A percentile compares a stretch with the other conserved stretches of the same genome.
phyloP scores from a whole-genome alignment of 1,140 invertebrate genomes.

The Anadara kagoshimensis region DNA sequence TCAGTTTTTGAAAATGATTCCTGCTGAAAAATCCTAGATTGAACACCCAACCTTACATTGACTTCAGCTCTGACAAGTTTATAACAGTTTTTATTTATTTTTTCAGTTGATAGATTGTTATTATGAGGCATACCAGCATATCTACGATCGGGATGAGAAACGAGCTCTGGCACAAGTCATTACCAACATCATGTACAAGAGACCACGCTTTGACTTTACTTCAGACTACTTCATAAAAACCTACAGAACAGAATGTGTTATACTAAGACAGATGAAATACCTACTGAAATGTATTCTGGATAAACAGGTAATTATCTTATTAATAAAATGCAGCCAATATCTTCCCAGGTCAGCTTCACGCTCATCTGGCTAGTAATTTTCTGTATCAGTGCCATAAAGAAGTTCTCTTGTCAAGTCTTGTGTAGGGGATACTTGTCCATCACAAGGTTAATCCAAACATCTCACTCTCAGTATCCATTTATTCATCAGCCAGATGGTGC shows the following conservation, averaged over 20 bases:
- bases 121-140: conserved; percentile 72
- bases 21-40: no score
- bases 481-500: no score
- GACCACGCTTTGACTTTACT: conserved; percentile 68
- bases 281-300: conserved; percentile 69
- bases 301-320: conserved; percentile 59
- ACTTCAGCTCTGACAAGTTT: background rate
- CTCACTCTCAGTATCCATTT: no score
- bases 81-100: conserved; percentile 36
- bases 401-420: no score
- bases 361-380: no score
- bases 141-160: conserved; percentile 72
- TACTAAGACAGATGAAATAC: conserved; percentile 57
- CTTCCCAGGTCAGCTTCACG: no score
- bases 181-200: conserved; percentile 69
- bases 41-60: no score
- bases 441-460: no score
- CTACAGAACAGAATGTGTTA: conserved; percentile 67
- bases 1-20: no score
- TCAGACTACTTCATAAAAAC: conserved; percentile 67
- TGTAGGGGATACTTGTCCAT: no score
- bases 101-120: conserved; percentile 72
- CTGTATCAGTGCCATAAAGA: no score
- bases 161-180: conserved; percentile 68
- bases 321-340: background rate